Base-by-base conservation (phyloP, 2,888 invertebrate genomes). In the Pelosia muscerda region DNA sequence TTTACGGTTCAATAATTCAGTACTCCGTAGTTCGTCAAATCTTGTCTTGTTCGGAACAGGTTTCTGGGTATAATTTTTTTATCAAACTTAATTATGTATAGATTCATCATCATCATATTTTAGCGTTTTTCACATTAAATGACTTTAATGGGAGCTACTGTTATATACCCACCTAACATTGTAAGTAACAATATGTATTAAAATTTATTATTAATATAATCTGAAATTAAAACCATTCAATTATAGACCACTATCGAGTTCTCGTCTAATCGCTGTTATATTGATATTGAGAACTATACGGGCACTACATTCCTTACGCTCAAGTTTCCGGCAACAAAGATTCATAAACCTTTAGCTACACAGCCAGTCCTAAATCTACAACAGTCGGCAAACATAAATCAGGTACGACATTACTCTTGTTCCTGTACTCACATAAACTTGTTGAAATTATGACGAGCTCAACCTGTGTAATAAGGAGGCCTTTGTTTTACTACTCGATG, bases 401-500 rank as follows among this genome's bases (percentile, higher is more conserved):
- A 79, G 78, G 78, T 70, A 81, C 76, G 75, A 76, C 82, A 79
- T 81, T 75, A 80, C 76, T 81, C 80, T 79, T 81, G 77, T 73
- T 65, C 65, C 66, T 75, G 81, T 74, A 74, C 81, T 78, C 75
- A 81, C 80, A 81, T 81, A 79, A 82, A 78, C 79, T 76, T 80
- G 83, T 81, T 78, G 77, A 78, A 82, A 80, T 83, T 84, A 83
- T 83, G 84, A 84, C 79, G 77, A 80, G 77, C 80, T 78, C 77
- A 76, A 81, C 81, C 79, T 71, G 71, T 59, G 73, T 76, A 75
- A 75, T 81, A 80, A 73, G 77, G 78, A 76, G 73, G 69, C 77
- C 75, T 84, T 81, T 84, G 84, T 84, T 83, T 81, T 81, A 84
- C 80, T 84, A 77, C 78, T 74, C 77, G 80, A 82, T 79, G 82